Base-by-base conservation (phyloP, 2,797 vertebrate species). In the Pseudochirops cupreus region DNA sequence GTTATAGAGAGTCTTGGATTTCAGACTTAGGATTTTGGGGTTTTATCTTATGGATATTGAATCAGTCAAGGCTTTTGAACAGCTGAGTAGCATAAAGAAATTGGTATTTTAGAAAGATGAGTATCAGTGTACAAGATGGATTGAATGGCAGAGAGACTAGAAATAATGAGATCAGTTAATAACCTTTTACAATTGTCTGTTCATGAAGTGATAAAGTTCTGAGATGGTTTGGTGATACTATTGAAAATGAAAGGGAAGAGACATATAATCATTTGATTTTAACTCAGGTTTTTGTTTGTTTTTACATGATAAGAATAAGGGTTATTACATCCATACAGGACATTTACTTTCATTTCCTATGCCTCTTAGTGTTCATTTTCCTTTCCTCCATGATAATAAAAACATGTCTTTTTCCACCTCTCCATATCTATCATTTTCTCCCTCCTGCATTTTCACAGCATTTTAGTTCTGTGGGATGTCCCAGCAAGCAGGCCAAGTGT, bases 391-490 rank as follows among this genome's bases (percentile, higher is more conserved):
- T 91, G 59, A 55, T 97, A 98, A 97, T 93, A 92, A 98, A 93
- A 91, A 14, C 94, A 46, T 96, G 39, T 90, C 96, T 98, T 97
- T 95, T 93, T 97, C 93, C 93, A 96, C 92, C 57, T 93, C 91
- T 87, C 94, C 94, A 96, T 95, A 98, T 94, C 95, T 96, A 33
- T 89, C 98, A 96, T 97, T 96, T 97, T 98, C 96, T 97, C 93
- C 97, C 97, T 98, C 96, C 97, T 97, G 59, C 97, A 94, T 97
- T 98, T 98, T 97, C 98, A 98, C 99, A 99, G 99, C 99, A 99
- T 99, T 99, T 98, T 98, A 98, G 98, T 98, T 99, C 98, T 97
- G 91, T 99, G 97, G 98, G 98, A 98, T 98, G 98, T 98, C 98
- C 98, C 98, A 98, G 98, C 98, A 99, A 98, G 98, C 98, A 98